phyloP scores from a whole-genome alignment of 2,888 invertebrate genomes.

The Oscheius onirici region DNA sequence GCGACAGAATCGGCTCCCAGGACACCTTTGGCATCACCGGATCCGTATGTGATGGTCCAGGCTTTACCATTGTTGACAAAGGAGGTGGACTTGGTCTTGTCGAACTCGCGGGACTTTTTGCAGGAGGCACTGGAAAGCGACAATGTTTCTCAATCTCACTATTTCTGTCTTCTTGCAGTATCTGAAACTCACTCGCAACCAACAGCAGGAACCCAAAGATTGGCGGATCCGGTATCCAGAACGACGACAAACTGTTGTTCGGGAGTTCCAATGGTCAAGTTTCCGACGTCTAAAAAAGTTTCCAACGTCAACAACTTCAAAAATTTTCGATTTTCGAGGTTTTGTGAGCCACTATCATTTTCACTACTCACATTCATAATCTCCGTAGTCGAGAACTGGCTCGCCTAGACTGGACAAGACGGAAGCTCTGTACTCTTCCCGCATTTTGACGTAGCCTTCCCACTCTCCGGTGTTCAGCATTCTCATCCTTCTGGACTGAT shows the following conservation, averaged over 20 bases:
- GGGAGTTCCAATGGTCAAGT: constrained; percentile 55
- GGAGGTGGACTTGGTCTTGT: constrained; percentile 83
- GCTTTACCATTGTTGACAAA: constrained; percentile 87
- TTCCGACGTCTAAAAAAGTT: constrained; percentile 74
- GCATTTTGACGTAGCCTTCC: constrained; percentile 42
- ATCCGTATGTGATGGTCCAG: constrained; percentile 91
- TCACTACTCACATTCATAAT: too few species aligned
- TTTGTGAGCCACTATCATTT: too few species aligned
- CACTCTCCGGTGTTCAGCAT: constrained; percentile 44
- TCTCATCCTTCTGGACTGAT: constrained; percentile 34
- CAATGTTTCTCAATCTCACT: too few species aligned
- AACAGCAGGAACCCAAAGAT: constrained; percentile 57
- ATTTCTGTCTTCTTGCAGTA: too few species aligned
- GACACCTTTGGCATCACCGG: constrained; percentile 88
- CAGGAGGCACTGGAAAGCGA: constrained; percentile 6
- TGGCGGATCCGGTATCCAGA: constrained; percentile 58
- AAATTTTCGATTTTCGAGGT: too few species aligned
- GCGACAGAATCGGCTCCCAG: constrained; percentile 87
- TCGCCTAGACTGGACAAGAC: constrained; percentile 40
- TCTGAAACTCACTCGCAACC: constrained; percentile 34
- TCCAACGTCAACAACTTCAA: too few species aligned
- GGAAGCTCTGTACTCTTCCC: constrained; percentile 34
- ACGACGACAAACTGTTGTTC: constrained; percentile 52
- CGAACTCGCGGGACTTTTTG: constrained; percentile 81
- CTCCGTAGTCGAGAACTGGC: constrained; percentile 31